Conservation (phyloP, 1,140 invertebrate genomes). For the Wiebesia pumilae region DNA sequence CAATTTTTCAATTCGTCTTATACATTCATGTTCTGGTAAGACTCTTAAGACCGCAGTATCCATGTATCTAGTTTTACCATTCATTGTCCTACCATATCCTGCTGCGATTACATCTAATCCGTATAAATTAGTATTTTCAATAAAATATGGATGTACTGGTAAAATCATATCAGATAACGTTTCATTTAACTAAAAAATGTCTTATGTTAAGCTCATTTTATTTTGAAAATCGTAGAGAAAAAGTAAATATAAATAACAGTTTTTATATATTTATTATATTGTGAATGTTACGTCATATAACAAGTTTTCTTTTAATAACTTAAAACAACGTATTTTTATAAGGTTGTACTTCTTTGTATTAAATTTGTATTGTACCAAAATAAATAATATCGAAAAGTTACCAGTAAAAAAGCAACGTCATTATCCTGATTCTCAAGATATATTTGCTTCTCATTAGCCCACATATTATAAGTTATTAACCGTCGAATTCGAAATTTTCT, state of each 20-base stretch:
- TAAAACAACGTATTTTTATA: too few relatives aligned
- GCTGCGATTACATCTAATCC: neutral
- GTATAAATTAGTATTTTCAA: neutral
- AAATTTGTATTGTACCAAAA: too few relatives aligned
- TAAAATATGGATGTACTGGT: neutral
- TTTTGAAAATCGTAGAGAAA: neutral
- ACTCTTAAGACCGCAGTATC: neutral
- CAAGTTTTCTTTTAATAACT: too few relatives aligned
- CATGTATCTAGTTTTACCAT: neutral
- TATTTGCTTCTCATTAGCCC: neutral
- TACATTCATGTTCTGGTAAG: neutral
- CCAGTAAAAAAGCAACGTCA: neutral
- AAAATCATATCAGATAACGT: too few relatives aligned
- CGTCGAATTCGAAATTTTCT: neutral
- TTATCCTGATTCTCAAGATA: neutral
- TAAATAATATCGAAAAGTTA: neutral
- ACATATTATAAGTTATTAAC: neutral
- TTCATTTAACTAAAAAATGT: neutral
- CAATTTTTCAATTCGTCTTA: neutral
- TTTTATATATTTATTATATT: too few relatives aligned
- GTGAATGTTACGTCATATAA: too few relatives aligned
- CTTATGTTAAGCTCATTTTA: neutral
- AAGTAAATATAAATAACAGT: too few relatives aligned
- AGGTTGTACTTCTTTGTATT: too few relatives aligned
- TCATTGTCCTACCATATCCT: neutral